Conservation (phyloP, 2,888 invertebrate genomes). For the Microchrysa polita region DNA sequence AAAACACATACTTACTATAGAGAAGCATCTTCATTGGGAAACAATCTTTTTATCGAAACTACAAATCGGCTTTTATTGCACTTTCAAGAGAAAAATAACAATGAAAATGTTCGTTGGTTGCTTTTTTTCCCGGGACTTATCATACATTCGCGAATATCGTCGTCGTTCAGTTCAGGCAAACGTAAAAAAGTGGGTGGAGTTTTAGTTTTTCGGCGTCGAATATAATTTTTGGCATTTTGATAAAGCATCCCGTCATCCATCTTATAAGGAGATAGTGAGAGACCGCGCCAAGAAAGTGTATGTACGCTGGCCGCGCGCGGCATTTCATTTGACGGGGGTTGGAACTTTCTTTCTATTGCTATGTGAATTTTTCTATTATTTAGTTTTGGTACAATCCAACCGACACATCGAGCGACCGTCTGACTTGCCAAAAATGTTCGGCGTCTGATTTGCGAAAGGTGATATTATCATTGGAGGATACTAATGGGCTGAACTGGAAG, state of each 20-base stretch:
- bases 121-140: too few relatives aligned
- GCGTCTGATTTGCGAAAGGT: constrained; percentile 41
- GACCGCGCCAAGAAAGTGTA: constrained; percentile 39
- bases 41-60: constrained; percentile 26
- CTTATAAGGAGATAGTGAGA: too few relatives aligned
- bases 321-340: constrained; percentile 36
- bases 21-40: not conserved
- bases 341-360: not conserved
- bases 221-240: constrained; percentile 48
- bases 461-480: constrained; percentile 35
- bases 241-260: constrained; percentile 45
- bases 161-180: too few relatives aligned
- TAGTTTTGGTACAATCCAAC: too few relatives aligned
- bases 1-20: too few relatives aligned
- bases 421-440: constrained; percentile 40
- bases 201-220: constrained; percentile 35
- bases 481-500: constrained; percentile 41
- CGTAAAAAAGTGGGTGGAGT: constrained; percentile 49
- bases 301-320: not conserved
- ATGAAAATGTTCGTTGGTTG: too few relatives aligned
- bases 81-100: constrained; percentile 37
- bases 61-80: constrained; percentile 34
- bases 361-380: too few relatives aligned
- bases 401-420: constrained; percentile 27
- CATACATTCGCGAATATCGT: not conserved